Evolutionary conservation across 2,888 invertebrate genomes (phyloP).

Genomic region (Mactromeris polynyma): DNA sequence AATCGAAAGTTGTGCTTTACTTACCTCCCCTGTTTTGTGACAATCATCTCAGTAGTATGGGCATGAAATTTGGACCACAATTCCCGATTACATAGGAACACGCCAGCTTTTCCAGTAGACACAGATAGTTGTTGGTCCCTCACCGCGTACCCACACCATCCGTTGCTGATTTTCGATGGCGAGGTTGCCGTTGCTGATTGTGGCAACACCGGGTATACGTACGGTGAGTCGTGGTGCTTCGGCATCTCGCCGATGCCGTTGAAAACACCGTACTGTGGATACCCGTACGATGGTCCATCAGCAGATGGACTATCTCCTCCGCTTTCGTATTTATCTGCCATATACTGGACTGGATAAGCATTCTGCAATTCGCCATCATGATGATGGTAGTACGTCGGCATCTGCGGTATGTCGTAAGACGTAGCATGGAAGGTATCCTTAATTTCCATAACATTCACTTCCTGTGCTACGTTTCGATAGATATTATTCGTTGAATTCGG

Average conservation of each 20-base stretch:
- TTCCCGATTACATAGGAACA: slow-evolving; percentile 85
- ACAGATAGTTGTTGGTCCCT: neutral
- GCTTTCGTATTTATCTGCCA: slow-evolving; percentile 13
- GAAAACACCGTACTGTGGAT: neutral
- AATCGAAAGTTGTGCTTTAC: slow-evolving; percentile 25
- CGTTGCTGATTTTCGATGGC: neutral
- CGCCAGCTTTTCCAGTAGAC: slow-evolving; percentile 48
- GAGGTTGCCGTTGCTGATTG: neutral
- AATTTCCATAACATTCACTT: slow-evolving; percentile 52
- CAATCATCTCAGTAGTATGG: slow-evolving; percentile 86
- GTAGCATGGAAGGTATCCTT: slow-evolving; percentile 47
- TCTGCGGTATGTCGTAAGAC: slow-evolving; percentile 30
- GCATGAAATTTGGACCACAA: slow-evolving; percentile 86
- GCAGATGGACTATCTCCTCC: neutral
- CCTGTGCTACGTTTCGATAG: slow-evolving; percentile 6
- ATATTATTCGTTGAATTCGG: neutral
- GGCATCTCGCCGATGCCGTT: neutral
- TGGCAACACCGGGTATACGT: slow-evolving; percentile 2
- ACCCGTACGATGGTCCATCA: neutral
- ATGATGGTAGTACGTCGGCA: slow-evolving; percentile 23
- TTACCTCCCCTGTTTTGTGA: slow-evolving; percentile 87
- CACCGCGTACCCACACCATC: neutral
- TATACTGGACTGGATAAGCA: slow-evolving; percentile 6
- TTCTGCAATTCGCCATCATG: neutral
- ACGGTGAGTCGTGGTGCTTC: neutral